Base-by-base conservation (phyloP, 2,888 invertebrate species). In the Sphinx pinastri region DNA sequence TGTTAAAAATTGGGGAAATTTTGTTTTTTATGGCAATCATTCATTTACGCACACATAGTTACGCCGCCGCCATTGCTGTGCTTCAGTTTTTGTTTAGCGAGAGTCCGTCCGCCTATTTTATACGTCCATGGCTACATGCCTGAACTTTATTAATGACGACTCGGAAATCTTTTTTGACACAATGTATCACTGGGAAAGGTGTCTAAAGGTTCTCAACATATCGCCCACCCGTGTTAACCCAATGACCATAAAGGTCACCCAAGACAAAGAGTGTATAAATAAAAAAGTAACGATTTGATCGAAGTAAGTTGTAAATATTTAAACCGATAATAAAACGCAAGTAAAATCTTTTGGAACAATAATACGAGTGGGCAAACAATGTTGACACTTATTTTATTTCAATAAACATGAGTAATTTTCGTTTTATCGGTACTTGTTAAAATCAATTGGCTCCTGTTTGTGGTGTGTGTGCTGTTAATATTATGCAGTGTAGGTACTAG, bases 301-400 rank as follows among this genome's bases (percentile, higher is more conserved):
- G 52, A n/a, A 67, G 12, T 54, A 31, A 67, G 67, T 67, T 67
- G 67, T 51, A 25, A 67, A 51, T 52, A 31, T 52, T 25, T 67
- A 31, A 67, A 67, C 16, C 11, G 16, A 52, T 45, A 31, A 54
- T 54, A 54, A 54, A 54, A 16, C 5, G 31, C 54, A 11, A 38
- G 67, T 54, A 38, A 54, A 54, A 38, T 67, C 14, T 67, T 54
- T 67, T 13, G 8, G 67, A 52, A 11, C 31, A 54, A 67, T 52
- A 54, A 51, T 54, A n/a, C 31, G 31, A n/a, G 51, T 67, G n/a
- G 31, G 67, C 54, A 67, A 54, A 10, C 19, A 47, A 7, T 63
- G 54, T 67, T 52, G 25, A 38, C 38, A 67, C 38, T 54, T 38
- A 54, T 67, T 10, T 19, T 54, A 54, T 55, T 19, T 19, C 19